phyloP scores from a whole-genome alignment of 2,113 vertebrate species.

The Prolemur simus region DNA sequence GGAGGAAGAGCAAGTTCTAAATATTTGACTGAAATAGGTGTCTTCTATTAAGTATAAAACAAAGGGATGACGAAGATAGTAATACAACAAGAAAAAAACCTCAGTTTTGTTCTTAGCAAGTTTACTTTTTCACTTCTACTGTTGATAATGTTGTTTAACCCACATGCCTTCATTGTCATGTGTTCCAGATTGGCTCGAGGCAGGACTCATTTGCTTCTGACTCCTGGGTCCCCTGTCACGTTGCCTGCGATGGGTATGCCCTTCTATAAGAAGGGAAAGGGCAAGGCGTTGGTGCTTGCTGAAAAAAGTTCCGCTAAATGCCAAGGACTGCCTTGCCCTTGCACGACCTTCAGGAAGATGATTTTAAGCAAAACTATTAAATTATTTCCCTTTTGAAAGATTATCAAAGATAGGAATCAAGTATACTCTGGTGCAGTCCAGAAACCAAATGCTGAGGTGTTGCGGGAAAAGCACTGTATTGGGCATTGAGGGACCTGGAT shows the following conservation, averaged over 20 bases:
- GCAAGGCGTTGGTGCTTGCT: not conserved
- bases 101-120: not conserved
- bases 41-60: not conserved
- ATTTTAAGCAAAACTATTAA: not conserved
- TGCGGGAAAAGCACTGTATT: accelerated
- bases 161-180: not conserved
- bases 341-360: not conserved
- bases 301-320: not conserved
- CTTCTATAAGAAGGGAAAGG: not conserved
- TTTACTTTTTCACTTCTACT: not conserved
- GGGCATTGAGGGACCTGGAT: accelerated
- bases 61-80: not conserved
- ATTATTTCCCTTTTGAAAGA: not conserved
- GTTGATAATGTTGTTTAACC: not conserved
- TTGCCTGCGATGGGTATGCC: not conserved
- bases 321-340: not conserved
- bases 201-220: not conserved
- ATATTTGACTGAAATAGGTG: not conserved
- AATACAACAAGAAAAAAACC: not conserved
- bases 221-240: not conserved
- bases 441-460: not conserved
- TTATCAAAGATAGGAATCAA: not conserved
- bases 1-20: not conserved
- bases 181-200: not conserved
- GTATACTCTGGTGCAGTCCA: accelerated